Evolutionary conservation across 2,113 vertebrate species (phyloP).

Genomic region (Oostethus manadensis): DNA sequence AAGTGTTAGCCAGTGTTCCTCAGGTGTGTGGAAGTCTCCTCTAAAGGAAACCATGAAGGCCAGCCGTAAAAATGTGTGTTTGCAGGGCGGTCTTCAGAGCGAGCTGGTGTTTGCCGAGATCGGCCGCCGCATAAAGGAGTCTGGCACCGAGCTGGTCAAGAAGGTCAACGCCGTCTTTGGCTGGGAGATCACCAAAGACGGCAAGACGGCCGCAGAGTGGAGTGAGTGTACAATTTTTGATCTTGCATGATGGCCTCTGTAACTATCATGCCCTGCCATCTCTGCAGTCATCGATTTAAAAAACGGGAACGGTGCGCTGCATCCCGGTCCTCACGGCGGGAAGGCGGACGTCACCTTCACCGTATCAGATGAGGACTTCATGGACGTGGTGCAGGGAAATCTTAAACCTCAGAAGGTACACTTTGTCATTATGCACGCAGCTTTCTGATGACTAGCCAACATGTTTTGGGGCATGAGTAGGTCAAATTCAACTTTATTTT

Average conservation of each 20-base stretch:
- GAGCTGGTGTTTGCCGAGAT: constrained; percentile 91
- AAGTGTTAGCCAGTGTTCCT: constrained; percentile 28
- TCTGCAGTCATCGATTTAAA: constrained; percentile 88
- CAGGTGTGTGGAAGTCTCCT: background rate
- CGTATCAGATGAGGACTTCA: constrained; percentile 86
- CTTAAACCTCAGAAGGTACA: constrained; percentile 86
- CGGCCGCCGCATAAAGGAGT: constrained; percentile 75
- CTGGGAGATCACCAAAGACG: constrained; percentile 91
- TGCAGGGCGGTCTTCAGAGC: constrained; percentile 78
- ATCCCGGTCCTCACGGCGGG: constrained; percentile 73
- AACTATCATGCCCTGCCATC: background rate
- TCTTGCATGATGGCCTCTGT: background rate
- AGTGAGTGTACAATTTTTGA: constrained; percentile 75
- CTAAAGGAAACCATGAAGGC: background rate
- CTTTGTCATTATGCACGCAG: no score
- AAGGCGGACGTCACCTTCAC: constrained; percentile 80
- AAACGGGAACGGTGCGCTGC: constrained; percentile 79
- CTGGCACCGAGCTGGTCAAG: constrained; percentile 82
- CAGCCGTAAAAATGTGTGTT: background rate
- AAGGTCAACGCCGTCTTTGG: constrained; percentile 86
- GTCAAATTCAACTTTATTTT: no score
- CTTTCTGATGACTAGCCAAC: no score
- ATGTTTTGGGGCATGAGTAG: no score
- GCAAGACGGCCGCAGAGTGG: constrained; percentile 78
- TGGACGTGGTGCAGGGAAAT: constrained; percentile 83